A percentile compares a stretch with the other conserved stretches of the same genome.
These are phyloP conservation scores for Hirundichthys speculiger DNA, from an alignment of 2,113 vertebrate genomes.

Conservation along the genomic window DNA sequence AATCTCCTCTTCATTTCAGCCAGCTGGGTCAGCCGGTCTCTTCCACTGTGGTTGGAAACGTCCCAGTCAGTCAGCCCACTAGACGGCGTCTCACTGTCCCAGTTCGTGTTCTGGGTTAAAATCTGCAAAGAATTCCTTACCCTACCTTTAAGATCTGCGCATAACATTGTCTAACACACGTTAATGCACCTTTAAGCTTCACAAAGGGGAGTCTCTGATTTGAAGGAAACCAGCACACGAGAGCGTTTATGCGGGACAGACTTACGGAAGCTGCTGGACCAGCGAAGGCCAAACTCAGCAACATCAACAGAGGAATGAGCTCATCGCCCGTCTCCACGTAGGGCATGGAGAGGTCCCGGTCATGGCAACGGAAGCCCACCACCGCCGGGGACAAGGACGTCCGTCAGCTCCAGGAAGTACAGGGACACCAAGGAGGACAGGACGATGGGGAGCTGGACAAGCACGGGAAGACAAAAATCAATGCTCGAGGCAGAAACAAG, in stretches of 20 bases:
- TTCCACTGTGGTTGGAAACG: too few relatives aligned
- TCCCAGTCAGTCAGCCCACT: too few relatives aligned
- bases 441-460: conserved; percentile 88
- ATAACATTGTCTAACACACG: too few relatives aligned
- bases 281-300: conserved; percentile 94
- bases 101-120: too few relatives aligned
- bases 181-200: too few relatives aligned
- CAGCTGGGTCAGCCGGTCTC: too few relatives aligned
- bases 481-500: conserved; percentile 1
- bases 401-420: conserved; percentile 96
- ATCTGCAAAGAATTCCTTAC: too few relatives aligned
- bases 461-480: neutral
- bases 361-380: conserved; percentile 93
- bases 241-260: conserved; percentile 17
- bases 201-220: too few relatives aligned
- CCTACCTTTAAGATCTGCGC: too few relatives aligned
- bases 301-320: conserved; percentile 93
- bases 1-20: too few relatives aligned
- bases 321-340: conserved; percentile 94
- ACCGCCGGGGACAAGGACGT: conserved; percentile 91
- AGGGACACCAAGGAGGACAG: conserved; percentile 93
- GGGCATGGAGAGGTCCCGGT: conserved; percentile 94
- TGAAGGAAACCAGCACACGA: too few relatives aligned
- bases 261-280: conserved; percentile 92
- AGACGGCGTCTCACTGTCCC: too few relatives aligned